Conservation (phyloP, 1,140 invertebrate species). For the Trichoplusia ni region DNA sequence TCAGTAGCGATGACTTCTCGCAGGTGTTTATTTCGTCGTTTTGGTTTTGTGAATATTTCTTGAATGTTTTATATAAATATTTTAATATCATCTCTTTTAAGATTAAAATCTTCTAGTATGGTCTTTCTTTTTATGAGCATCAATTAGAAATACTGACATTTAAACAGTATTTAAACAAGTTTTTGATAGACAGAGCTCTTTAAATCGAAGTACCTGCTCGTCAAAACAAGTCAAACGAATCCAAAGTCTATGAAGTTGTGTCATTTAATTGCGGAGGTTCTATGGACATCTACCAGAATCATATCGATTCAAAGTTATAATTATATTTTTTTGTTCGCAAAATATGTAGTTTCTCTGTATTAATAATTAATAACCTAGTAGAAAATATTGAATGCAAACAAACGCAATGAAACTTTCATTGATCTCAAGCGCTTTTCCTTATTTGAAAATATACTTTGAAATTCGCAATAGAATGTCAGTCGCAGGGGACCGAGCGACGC, state of each 20-base stretch:
- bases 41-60: neutral
- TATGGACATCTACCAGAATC: no score
- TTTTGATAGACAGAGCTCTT: no score
- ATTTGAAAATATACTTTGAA: slow-evolving; percentile 71
- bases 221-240: no score
- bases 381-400: slow-evolving; percentile 10
- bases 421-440: slow-evolving; percentile 62
- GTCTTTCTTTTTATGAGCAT: neutral
- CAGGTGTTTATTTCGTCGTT: slow-evolving; percentile 7
- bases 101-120: neutral
- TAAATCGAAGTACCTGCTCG: no score
- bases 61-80: neutral
- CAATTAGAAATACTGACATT: no score
- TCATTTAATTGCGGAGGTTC: no score
- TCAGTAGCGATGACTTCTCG: neutral
- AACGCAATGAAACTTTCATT: slow-evolving; percentile 60
- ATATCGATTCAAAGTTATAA: no score
- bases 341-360: no score
- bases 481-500: slow-evolving; percentile 64
- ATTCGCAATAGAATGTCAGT: slow-evolving; percentile 73
- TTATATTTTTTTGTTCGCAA: no score
- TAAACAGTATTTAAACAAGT: no score
- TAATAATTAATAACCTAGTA: no score
- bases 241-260: no score
- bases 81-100: slow-evolving; percentile 2